Conservation (phyloP, 2,113 vertebrate genomes). For the Cyprinus carpio region DNA sequence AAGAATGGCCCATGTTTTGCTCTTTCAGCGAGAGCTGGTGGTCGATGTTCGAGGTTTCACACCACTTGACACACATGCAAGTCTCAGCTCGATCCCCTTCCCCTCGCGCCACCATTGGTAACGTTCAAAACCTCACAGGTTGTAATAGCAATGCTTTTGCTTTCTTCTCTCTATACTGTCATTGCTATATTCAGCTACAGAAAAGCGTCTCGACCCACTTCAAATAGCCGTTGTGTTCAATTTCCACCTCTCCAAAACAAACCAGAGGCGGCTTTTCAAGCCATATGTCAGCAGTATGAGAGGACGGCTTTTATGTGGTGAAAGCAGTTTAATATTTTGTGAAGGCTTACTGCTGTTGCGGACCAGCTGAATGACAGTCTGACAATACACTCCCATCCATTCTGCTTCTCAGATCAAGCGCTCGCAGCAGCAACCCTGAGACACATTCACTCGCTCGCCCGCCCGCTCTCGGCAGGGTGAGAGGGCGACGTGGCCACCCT, state of each 20-base stretch:
- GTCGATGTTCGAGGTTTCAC: background rate
- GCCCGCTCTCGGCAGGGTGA: slow-evolving; percentile 28
- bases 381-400: slow-evolving; percentile 50
- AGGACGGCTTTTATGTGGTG: slow-evolving; percentile 51
- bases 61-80: slow-evolving; percentile 3
- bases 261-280: slow-evolving; percentile 47
- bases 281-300: slow-evolving; percentile 45
- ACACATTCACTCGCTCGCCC: slow-evolving; percentile 23
- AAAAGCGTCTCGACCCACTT: slow-evolving; percentile 42
- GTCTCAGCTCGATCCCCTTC: slow-evolving; percentile 15
- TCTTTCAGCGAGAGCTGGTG: slow-evolving; percentile 1
- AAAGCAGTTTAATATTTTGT: slow-evolving; percentile 54
- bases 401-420: slow-evolving; percentile 42
- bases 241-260: slow-evolving; percentile 54
- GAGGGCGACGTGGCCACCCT: slow-evolving; percentile 42
- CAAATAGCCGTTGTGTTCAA: slow-evolving; percentile 50
- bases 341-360: slow-evolving; percentile 43
- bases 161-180: slow-evolving; percentile 38
- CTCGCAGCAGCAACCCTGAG: slow-evolving; percentile 34
- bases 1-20: background rate
- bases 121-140: slow-evolving; percentile 26
- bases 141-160: slow-evolving; percentile 20
- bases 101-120: slow-evolving; percentile 34
- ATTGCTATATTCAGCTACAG: slow-evolving; percentile 42
- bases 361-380: slow-evolving; percentile 45